Conservation (phyloP, 2,888 invertebrate species). For the Polyommatus icarus region DNA sequence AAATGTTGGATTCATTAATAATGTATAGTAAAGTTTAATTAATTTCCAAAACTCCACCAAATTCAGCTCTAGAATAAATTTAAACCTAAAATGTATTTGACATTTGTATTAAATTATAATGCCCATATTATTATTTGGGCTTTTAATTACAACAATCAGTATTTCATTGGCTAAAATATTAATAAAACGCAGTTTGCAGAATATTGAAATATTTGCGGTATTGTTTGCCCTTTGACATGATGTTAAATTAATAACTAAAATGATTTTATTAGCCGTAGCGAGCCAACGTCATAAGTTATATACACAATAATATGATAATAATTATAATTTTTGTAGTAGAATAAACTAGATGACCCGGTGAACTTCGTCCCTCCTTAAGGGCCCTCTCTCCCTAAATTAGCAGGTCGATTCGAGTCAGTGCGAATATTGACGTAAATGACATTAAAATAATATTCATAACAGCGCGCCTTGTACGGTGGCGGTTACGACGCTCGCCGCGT, state of each 20-base stretch:
- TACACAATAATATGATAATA: not conserved
- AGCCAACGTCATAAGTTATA: not conserved
- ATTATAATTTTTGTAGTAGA: no score
- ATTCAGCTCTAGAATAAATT: no score
- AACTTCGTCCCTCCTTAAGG: no score
- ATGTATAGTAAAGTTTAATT: not conserved
- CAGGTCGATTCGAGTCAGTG: no score
- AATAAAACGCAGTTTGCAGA: not conserved
- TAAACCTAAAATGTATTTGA: not conserved
- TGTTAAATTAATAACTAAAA: not conserved
- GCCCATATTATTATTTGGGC: not conserved
- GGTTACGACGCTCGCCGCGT: no score
- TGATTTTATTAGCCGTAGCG: not conserved
- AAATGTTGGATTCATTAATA: not conserved
- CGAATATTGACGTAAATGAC: no score
- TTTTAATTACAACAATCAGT: not conserved
- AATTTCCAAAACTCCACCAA: not conserved
- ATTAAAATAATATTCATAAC: no score
- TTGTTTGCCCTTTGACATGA: not conserved
- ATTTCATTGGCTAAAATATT: not conserved
- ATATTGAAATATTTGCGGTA: not conserved
- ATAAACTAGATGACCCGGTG: no score
- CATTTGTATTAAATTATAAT: not conserved
- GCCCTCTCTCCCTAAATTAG: no score
- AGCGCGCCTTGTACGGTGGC: no score